A percentile compares a stretch with the other conserved stretches of the same genome.
These are phyloP conservation scores for Scomber colias DNA, from an alignment of 2,113 vertebrate genomes.

Conservation along the genomic window DNA sequence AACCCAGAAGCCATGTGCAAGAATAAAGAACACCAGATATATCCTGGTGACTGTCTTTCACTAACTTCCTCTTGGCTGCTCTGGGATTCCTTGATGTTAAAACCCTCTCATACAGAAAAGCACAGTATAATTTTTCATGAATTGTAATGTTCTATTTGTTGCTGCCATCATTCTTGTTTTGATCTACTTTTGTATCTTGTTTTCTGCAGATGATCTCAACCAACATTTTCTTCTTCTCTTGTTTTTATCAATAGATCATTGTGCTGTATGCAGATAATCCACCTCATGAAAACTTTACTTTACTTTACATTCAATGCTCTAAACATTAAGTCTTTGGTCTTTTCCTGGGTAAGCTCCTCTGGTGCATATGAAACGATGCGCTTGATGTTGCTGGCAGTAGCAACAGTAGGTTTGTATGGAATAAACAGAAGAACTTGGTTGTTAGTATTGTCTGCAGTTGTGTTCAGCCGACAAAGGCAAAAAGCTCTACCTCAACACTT, in stretches of 20 bases:
- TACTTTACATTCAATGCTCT: not conserved
- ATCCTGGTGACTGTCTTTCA: too few relatives aligned
- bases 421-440: conserved; percentile 1
- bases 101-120: too few relatives aligned
- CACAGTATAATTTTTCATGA: too few relatives aligned
- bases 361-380: not conserved
- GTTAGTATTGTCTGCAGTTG: not conserved
- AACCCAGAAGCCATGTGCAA: too few relatives aligned
- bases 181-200: not conserved
- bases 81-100: too few relatives aligned
- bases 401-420: conserved; percentile 4
- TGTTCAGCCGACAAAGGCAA: not conserved
- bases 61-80: too few relatives aligned
- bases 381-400: not conserved
- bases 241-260: not conserved
- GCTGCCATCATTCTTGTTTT: not conserved
- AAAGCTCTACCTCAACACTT: not conserved
- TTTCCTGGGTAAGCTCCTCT: not conserved
- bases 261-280: not conserved
- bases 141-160: not conserved
- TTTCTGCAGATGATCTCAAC: not conserved
- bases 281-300: too few relatives aligned
- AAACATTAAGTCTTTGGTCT: not conserved
- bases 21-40: too few relatives aligned
- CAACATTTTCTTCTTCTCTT: not conserved